These are phyloP conservation scores for Galbula dea DNA, from an alignment of 2,113 vertebrate species.

Conservation along the genomic window DNA sequence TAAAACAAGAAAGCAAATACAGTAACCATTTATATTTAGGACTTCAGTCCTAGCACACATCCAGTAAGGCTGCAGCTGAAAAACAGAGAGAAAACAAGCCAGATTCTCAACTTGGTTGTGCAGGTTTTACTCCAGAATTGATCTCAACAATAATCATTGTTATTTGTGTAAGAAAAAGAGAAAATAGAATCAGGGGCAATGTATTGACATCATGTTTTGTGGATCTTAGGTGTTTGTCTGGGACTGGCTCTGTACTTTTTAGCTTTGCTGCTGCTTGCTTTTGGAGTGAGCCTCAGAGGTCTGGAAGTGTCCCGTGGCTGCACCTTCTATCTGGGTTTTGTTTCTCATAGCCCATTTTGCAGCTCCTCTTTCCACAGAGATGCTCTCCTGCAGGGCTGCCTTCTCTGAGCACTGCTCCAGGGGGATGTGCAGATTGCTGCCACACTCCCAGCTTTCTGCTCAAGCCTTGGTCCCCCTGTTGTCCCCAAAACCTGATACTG, in stretches of 20 bases:
- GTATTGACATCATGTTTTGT: not conserved
- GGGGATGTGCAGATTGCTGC: not conserved
- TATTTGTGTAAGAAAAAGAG: not conserved
- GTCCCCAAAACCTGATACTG: not conserved
- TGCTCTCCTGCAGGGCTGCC: not conserved
- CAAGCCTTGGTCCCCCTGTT: not conserved
- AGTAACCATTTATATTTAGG: constrained; percentile 36
- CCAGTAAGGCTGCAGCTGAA: not conserved
- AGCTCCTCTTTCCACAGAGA: not conserved
- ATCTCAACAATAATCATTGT: not conserved
- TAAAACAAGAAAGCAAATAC: constrained; percentile 35
- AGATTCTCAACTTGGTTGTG: not conserved
- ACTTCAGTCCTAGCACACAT: not conserved
- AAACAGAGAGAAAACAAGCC: not conserved
- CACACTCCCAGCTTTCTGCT: not conserved
- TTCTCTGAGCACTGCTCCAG: rapidly evolving
- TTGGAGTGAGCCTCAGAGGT: not conserved
- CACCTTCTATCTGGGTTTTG: not conserved
- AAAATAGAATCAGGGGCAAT: not conserved
- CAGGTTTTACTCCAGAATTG: not conserved
- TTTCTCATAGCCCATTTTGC: not conserved
- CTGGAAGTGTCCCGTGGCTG: not conserved
- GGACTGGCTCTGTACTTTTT: not conserved
- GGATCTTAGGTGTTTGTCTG: not conserved
- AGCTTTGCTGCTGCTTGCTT: not conserved